Base-by-base conservation (phyloP, 2,113 vertebrate species). In the Polypterus senegalus region DNA sequence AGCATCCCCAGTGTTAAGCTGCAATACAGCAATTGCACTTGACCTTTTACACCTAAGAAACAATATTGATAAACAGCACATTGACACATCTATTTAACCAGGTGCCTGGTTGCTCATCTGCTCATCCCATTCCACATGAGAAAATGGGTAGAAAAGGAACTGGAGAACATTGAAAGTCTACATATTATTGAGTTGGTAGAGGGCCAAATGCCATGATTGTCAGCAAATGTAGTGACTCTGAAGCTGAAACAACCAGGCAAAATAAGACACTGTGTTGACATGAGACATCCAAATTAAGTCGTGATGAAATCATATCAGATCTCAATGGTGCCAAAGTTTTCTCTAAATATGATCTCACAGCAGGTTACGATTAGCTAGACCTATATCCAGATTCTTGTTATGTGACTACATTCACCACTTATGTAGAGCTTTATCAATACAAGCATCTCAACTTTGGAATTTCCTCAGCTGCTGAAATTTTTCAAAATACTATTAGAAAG, bases 391-490 rank as follows among this genome's bases (percentile, higher is more conserved):
- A 65, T 49, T 68, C 62, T 48, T 54, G 62, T 6, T 66, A 71
- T 47, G 70, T 74, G 3, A 72, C 69, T 9, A 73, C 58, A 11
- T 71, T 67, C 55, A 62, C 59, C 6, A 70, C 63, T 3, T 63
- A 68, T 6, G 43, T 56, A 2, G 68, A 67, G 0, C 7, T 72
- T 27, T 54, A 51, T 3, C 5, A 49, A 3, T 71, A 70, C 47
- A 73, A 68, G 43, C 1, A 44, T 0, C 55, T 65, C 2, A 62
- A n/a, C 8, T 74, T 76, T 48, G 58, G 63, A 1, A 69, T 71
- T n/a, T 70, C 57, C 0, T 67, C 67, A 5, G 68, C 73, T 58
- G 65, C 66, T 3, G 65, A 76, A 7, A 57, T 69, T 1, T 75
- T 70, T 46, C 66, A 69, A 47, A 68, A 70, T 7, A 49, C 59